Percentiles rank a stretch among this genome's conserved stretches.
These are phyloP conservation scores for Scyliorhinus canicula DNA, from an alignment of 2,797 vertebrate species.

Conservation along the genomic window DNA sequence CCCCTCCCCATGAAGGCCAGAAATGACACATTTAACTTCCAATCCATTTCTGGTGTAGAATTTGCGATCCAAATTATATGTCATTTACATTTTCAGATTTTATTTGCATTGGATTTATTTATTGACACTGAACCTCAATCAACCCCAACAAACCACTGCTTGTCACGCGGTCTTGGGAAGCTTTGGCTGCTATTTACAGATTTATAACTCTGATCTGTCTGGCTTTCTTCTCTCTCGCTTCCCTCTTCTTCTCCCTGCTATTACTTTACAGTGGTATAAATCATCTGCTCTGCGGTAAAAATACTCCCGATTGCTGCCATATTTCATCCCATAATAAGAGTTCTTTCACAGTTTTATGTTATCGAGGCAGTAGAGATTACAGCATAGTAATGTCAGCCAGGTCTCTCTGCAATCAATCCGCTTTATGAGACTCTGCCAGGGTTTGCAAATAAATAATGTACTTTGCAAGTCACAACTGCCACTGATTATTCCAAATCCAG, in stretches of 20 bases:
- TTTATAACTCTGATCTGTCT: not conserved
- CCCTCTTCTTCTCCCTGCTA: not conserved
- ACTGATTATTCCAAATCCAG: not conserved
- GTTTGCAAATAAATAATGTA: slow-evolving; percentile 19
- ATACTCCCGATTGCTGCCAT: not conserved
- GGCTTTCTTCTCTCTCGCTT: slow-evolving; percentile 18
- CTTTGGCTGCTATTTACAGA: slow-evolving; percentile 9
- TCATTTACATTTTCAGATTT: not conserved
- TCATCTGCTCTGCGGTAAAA: slow-evolving; percentile 23
- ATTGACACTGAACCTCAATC: slow-evolving; percentile 31
- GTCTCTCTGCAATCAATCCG: slow-evolving; percentile 27
- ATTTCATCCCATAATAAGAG: not conserved
- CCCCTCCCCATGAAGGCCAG: not conserved
- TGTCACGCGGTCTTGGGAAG: not conserved
- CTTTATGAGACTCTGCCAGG: slow-evolving; percentile 6
- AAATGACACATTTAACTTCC: not conserved
- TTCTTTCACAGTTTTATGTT: slow-evolving; percentile 2
- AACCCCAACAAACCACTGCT: not conserved
- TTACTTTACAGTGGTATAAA: slow-evolving; percentile 35
- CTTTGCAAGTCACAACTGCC: slow-evolving; percentile 20
- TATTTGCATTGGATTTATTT: slow-evolving; percentile 23
- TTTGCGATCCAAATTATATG: not conserved
- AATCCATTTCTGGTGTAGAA: slow-evolving; percentile 10
- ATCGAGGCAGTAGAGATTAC: slow-evolving; percentile 13
- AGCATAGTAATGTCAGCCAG: slow-evolving; percentile 21